Percentiles rank a stretch among this genome's conserved stretches.
These are phyloP conservation scores for Carassius auratus DNA, from an alignment of 2,113 vertebrate species.

Conservation along the genomic window DNA sequence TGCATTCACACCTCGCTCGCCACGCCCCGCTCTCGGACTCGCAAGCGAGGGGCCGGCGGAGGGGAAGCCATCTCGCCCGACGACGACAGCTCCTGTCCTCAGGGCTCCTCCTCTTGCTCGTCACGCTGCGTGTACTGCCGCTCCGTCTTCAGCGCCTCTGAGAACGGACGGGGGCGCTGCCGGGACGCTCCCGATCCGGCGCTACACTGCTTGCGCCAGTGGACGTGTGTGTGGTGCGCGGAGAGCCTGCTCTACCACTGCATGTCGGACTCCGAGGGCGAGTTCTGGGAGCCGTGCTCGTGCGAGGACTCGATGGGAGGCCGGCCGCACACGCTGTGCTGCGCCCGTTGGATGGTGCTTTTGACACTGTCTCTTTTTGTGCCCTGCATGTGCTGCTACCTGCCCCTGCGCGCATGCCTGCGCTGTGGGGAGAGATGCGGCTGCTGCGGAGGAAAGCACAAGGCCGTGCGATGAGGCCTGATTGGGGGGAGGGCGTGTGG, in stretches of 20 bases:
- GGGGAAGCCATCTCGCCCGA: constrained; percentile 74
- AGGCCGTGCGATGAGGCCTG: constrained; percentile 87
- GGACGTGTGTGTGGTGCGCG: constrained; percentile 93
- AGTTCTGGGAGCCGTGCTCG: constrained; percentile 93
- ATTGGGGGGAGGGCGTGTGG: constrained; percentile 38
- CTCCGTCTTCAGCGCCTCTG: constrained; percentile 84
- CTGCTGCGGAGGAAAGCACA: constrained; percentile 90
- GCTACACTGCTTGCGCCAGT: constrained; percentile 84
- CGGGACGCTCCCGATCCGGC: constrained; percentile 89
- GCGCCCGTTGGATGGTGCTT: constrained; percentile 88
- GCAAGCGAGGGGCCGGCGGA: constrained; percentile 73
- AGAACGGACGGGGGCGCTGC: constrained; percentile 88
- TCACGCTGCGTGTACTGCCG: constrained; percentile 91
- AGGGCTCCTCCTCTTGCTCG: constrained; percentile 77
- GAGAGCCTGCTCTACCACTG: constrained; percentile 95
- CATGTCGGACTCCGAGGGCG: constrained; percentile 93
- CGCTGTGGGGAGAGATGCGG: constrained; percentile 88
- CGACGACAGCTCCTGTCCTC: constrained; percentile 78
- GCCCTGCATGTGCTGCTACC: constrained; percentile 95
- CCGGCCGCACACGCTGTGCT: constrained; percentile 83
- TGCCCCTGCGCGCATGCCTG: constrained; percentile 89
- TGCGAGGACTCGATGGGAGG: constrained; percentile 84
- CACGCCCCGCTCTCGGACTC: constrained; percentile 78
- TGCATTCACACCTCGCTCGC: constrained; percentile 80
- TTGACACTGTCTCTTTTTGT: constrained; percentile 86